Percentiles rank a stretch among this genome's conserved stretches.
phyloP scores from a whole-genome alignment of 2,113 vertebrate species.

The Seriola dumerili region DNA sequence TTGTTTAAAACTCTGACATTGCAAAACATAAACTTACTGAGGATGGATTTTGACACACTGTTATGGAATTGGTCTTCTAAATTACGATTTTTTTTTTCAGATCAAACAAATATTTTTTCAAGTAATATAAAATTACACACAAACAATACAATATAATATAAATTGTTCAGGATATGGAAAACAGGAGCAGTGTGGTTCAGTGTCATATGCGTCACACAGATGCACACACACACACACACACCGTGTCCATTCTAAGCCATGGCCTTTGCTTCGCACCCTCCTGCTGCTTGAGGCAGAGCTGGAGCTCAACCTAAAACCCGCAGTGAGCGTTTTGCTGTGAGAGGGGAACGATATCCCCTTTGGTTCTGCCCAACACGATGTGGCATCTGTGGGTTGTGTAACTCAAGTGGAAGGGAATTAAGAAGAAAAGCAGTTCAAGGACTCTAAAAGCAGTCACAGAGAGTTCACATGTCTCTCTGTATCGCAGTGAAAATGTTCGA shows the following conservation, averaged over 20 bases:
- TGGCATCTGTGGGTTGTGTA: constrained; percentile 69
- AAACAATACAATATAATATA: background rate
- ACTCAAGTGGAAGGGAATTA: constrained; percentile 69
- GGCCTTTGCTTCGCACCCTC: background rate
- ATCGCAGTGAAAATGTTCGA: constrained; percentile 28
- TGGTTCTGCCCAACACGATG: constrained; percentile 49
- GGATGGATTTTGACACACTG: background rate
- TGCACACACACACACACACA: background rate
- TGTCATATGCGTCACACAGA: constrained; percentile 30
- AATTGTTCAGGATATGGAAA: background rate
- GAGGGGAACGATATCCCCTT: constrained; percentile 45
- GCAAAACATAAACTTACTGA: background rate
- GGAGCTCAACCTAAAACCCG: constrained; percentile 40
- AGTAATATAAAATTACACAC: background rate
- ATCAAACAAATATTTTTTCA: background rate
- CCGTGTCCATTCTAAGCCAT: background rate
- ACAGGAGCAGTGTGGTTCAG: background rate
- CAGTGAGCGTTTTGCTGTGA: constrained; percentile 21
- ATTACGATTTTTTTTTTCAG: background rate
- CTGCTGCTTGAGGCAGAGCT: constrained; percentile 39
- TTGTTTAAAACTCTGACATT: background rate
- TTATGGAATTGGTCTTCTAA: background rate
- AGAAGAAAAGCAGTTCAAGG: constrained; percentile 41
- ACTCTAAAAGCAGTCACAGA: constrained; percentile 58
- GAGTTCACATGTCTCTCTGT: constrained; percentile 57